A percentile compares a stretch with the other conserved stretches of the same genome.
phyloP scores from a whole-genome alignment of 2,888 invertebrate genomes.

The Parthenolecanium corni region DNA sequence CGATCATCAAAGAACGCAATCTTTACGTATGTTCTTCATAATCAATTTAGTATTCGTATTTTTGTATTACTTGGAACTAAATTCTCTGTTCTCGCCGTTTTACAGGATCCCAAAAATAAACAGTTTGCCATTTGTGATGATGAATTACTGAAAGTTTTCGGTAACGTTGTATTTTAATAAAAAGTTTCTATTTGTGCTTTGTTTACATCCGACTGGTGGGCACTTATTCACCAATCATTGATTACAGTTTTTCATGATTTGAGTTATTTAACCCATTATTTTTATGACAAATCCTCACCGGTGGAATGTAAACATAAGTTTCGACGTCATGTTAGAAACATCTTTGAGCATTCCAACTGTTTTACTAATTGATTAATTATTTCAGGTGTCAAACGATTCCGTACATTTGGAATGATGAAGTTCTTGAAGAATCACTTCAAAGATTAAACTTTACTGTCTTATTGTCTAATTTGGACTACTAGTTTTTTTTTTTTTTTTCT shows the following conservation, averaged over 20 bases:
- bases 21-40: slow-evolving; percentile 50
- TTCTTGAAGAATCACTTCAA: slow-evolving; percentile 82
- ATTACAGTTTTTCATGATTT: no score
- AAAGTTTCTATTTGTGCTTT: slow-evolving; percentile 10
- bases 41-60: not conserved
- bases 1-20: slow-evolving; percentile 76
- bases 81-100: slow-evolving; percentile 21
- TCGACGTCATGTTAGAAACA: no score
- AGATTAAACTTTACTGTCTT: not conserved
- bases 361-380: no score
- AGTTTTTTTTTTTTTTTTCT: slow-evolving; percentile 2
- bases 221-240: not conserved
- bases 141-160: slow-evolving; percentile 76
- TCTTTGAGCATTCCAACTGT: no score
- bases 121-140: slow-evolving; percentile 91
- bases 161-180: slow-evolving; percentile 39
- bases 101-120: slow-evolving; percentile 80
- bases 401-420: slow-evolving; percentile 95
- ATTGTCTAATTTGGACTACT: not conserved
- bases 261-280: no score
- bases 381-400: slow-evolving; percentile 68
- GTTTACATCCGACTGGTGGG: slow-evolving; percentile 27
- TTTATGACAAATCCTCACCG: no score
- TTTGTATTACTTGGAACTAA: not conserved
- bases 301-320: no score